Evolutionary conservation across 2,888 invertebrate genomes (phyloP), one percentile per base, ranked within the genome.

Genomic region (Nomada hirtipes): DNA sequence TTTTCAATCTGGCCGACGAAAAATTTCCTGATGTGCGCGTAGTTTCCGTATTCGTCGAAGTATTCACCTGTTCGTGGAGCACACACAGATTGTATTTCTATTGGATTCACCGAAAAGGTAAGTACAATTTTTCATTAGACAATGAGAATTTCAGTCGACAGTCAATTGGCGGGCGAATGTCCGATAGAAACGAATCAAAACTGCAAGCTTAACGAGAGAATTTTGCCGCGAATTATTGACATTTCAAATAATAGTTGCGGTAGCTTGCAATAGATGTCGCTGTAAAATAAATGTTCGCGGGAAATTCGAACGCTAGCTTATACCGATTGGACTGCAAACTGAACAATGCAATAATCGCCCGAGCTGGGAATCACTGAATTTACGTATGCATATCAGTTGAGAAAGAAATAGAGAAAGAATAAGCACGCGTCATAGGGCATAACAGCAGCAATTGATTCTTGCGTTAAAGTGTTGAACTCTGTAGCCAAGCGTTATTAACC

Each of bases 41-140:
- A 18, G 84, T 84, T 83, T 88, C 89, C 69, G 91, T 89, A 71
- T 83, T 90, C 82, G 88, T 92, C 83, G 87, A 86, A 74, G 88
- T 75, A 80, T 90, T 92, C 75, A 91, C 92, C 93, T 93, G 90
- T 90, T 90, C 76, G 68, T 81, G 63, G 75, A 69, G 63, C 60
- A 82, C 44, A 81, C 47, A 68, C 72, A 81, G 42, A 72, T 69
- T 82, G 72, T 75, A 80, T 71, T 71, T 55, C 52, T 15, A 52
- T 42, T 26, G 59, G 9, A 42, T 15, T 61, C 36, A 11, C 36
- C 64, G 11, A 0, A 36, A 64, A 10, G 29, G 69, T 73, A 13
- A 78, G 55, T 73, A 59, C 20, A 69, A 53, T 53, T 73, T 26
- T 0, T 9, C 10, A 52, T 67, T 57, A 63, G 0, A 26, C 26